phyloP scores from a whole-genome alignment of 2,888 invertebrate species.

The Cephus spinipes region DNA sequence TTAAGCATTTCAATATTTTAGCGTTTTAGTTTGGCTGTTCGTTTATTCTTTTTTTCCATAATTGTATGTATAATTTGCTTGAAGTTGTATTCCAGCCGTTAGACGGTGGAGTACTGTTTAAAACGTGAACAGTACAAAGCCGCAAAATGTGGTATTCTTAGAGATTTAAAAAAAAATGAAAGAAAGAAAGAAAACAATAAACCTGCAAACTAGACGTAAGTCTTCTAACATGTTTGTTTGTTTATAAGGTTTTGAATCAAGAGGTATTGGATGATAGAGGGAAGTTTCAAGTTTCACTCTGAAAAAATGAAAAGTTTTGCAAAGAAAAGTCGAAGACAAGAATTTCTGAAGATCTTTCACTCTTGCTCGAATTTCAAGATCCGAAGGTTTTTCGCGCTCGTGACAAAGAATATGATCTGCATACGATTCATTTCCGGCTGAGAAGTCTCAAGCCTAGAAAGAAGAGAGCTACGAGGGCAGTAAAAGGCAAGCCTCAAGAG shows the following conservation, averaged over 20 bases:
- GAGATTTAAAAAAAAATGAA: slow-evolving; percentile 32
- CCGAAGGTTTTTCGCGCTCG: slow-evolving; percentile 63
- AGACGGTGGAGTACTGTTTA: slow-evolving; percentile 27
- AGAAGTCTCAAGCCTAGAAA: slow-evolving; percentile 55
- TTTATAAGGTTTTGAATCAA: slow-evolving; percentile 87
- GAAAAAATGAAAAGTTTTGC: slow-evolving; percentile 63
- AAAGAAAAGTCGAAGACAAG: slow-evolving; percentile 61
- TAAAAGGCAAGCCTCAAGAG: slow-evolving; percentile 56
- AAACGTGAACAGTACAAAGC: slow-evolving; percentile 13
- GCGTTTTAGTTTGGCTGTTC: slow-evolving; percentile 7
- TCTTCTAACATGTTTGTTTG: slow-evolving; percentile 75
- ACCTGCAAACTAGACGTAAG: slow-evolving; percentile 50
- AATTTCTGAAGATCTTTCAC: slow-evolving; percentile 60
- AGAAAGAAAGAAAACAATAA: slow-evolving; percentile 44
- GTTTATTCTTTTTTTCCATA: slow-evolving; percentile 8
- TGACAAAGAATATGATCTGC: slow-evolving; percentile 67
- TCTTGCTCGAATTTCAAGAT: slow-evolving; percentile 62
- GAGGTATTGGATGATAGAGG: slow-evolving; percentile 82
- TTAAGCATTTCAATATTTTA: slow-evolving; percentile 5
- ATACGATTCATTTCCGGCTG: slow-evolving; percentile 61
- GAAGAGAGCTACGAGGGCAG: slow-evolving; percentile 47
- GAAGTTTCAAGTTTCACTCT: slow-evolving; percentile 66
- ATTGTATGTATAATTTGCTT: slow-evolving; percentile 25
- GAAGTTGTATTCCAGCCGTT: slow-evolving; percentile 55
- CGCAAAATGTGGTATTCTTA: slow-evolving; percentile 43